A percentile compares a stretch with the other conserved stretches of the same genome.
Evolutionary conservation across 2,797 vertebrate species (phyloP).

Genomic region (Poecilia picta): DNA sequence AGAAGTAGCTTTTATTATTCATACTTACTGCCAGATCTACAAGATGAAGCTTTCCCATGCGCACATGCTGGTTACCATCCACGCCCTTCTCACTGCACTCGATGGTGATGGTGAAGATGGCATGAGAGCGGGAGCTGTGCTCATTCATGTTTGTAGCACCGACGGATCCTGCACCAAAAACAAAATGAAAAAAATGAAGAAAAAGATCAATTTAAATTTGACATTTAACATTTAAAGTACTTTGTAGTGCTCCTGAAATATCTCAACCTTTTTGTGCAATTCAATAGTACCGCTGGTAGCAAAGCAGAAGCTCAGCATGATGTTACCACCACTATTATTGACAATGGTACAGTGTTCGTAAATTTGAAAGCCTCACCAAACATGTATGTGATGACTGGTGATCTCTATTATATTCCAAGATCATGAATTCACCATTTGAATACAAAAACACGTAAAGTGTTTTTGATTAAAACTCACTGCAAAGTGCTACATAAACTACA

Average conservation of each 20-base stretch:
- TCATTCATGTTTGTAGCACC: conserved; percentile 99
- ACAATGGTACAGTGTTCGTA: neutral
- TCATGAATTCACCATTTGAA: neutral
- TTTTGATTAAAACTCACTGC: neutral
- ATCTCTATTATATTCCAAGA: neutral
- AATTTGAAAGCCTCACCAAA: neutral
- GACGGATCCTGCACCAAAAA: conserved; percentile 86
- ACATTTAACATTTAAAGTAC: neutral
- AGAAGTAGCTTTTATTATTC: neutral
- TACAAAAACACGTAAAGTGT: neutral
- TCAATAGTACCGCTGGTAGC: too few relatives aligned
- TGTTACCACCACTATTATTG: too few relatives aligned
- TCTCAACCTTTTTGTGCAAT: too few relatives aligned
- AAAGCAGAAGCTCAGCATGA: too few relatives aligned
- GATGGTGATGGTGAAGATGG: conserved; percentile 98
- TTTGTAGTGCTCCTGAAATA: neutral
- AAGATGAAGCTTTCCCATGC: conserved; percentile 97
- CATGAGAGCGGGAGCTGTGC: conserved; percentile 97
- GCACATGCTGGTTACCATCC: conserved; percentile 95
- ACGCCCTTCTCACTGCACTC: conserved; percentile 98
- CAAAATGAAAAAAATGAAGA: neutral
- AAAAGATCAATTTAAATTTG: neutral
- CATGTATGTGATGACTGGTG: neutral
- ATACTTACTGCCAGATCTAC: conserved; percentile 94
- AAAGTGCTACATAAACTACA: neutral